Conservation (phyloP, 2,888 invertebrate genomes). For the Drosophila crucigera region DNA sequence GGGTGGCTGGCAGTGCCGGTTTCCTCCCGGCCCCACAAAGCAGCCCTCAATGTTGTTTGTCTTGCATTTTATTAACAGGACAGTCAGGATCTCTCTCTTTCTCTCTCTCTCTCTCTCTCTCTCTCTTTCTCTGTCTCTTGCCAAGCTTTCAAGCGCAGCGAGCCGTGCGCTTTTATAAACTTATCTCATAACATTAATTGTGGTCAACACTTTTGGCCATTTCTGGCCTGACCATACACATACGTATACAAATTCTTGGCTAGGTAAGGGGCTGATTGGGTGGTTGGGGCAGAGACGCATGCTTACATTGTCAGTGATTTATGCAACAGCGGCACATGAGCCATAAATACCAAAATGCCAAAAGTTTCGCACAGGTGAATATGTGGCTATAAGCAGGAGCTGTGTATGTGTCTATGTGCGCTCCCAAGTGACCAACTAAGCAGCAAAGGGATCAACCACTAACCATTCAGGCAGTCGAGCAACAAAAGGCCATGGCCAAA, state of each 20-base stretch:
- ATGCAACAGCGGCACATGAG: conserved; percentile 83
- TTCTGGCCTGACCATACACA: conserved; percentile 49
- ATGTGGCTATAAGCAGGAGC: conserved; percentile 28
- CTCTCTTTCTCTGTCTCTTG: conserved; percentile 30
- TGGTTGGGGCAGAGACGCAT: conserved; percentile 36
- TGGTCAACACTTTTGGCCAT: conserved; percentile 83
- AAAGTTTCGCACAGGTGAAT: conserved; percentile 67
- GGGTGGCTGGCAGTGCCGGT: neutral
- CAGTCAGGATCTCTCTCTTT: conserved; percentile 4
- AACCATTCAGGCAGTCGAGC: conserved; percentile 45
- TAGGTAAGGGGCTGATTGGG: neutral
- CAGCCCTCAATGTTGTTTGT: conserved; percentile 30
- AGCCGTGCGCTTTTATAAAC: conserved; percentile 79
- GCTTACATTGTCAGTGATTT: conserved; percentile 84
- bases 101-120: conserved; percentile 1
- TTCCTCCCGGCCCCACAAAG: neutral
- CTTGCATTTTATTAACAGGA: conserved; percentile 76
- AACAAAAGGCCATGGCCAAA: conserved; percentile 65
- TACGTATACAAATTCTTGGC: conserved; percentile 30
- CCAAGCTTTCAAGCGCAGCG: conserved; percentile 55
- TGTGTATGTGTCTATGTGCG: conserved; percentile 10
- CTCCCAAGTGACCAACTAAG: conserved; percentile 83
- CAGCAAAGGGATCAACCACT: conserved; percentile 72
- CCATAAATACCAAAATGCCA: conserved; percentile 83
- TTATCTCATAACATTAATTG: conserved; percentile 85